These are phyloP conservation scores for Chaenogobius annularis DNA, from an alignment of 2,113 vertebrate genomes.

Conservation along the genomic window DNA sequence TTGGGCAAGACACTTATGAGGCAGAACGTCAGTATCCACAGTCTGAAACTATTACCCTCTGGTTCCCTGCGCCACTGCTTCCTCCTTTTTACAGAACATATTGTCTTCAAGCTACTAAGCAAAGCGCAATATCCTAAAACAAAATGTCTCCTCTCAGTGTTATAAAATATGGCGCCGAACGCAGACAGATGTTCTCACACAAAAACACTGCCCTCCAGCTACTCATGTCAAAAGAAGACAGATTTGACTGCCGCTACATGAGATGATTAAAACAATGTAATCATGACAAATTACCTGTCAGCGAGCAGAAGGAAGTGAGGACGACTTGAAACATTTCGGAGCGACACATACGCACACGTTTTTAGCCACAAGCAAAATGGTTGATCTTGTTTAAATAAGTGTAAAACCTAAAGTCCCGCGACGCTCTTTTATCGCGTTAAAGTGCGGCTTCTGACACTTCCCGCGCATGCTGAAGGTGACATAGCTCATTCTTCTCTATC, in stretches of 20 bases:
- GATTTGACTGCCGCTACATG: not conserved
- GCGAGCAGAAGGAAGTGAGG: not conserved
- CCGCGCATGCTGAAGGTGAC: too few relatives aligned
- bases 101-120: not conserved
- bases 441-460: too few relatives aligned
- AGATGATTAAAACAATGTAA: not conserved
- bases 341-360: not conserved
- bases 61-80: too few relatives aligned
- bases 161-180: not conserved
- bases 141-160: not conserved
- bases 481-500: too few relatives aligned
- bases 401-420: not conserved
- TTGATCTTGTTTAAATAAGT: conserved; percentile 38
- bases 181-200: not conserved
- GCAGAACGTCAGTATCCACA: too few relatives aligned
- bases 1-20: too few relatives aligned
- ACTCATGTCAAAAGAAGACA: not conserved
- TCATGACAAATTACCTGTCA: not conserved
- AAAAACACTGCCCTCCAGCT: not conserved
- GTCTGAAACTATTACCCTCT: too few relatives aligned
- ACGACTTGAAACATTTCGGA: not conserved
- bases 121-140: not conserved
- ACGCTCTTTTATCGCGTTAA: not conserved
- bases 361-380: not conserved
- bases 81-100: not conserved